phyloP scores from a whole-genome alignment of 2,797 vertebrate species.

The Eidolon dupreanum region DNA sequence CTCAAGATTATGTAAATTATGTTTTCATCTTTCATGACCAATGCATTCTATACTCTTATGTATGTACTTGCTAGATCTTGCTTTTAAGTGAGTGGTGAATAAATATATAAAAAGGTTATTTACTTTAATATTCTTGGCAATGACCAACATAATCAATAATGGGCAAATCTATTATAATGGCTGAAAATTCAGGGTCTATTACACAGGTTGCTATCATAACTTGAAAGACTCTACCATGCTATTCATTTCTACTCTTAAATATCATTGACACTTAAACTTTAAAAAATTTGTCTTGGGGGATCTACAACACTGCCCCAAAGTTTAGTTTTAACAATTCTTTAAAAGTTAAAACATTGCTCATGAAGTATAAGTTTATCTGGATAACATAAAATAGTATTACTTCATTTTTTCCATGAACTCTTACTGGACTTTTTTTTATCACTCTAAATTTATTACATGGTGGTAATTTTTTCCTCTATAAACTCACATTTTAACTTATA shows the following conservation, averaged over 20 bases:
- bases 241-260: slow-evolving; percentile 25
- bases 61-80: background rate
- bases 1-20: background rate
- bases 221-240: background rate
- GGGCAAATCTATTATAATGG: background rate
- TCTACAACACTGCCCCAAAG: background rate
- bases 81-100: background rate
- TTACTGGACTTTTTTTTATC: slow-evolving; percentile 40
- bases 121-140: slow-evolving; percentile 8
- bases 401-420: slow-evolving; percentile 48
- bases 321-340: slow-evolving; percentile 49
- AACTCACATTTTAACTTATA: slow-evolving; percentile 59
- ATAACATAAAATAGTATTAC: slow-evolving; percentile 36
- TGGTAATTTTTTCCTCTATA: slow-evolving; percentile 23
- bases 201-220: background rate
- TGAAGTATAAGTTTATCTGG: slow-evolving; percentile 50
- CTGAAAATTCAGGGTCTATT: background rate
- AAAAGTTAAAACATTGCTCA: slow-evolving; percentile 26
- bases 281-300: slow-evolving; percentile 5
- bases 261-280: background rate
- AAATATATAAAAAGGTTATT: background rate
- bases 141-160: background rate
- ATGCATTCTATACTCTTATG: background rate
- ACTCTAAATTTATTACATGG: slow-evolving; percentile 42
- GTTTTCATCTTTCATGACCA: background rate